Percentiles rank a stretch among this genome's conserved stretches.
phyloP scores from a whole-genome alignment of 2,797 vertebrate genomes.

The Paramormyrops hopkinsi region DNA sequence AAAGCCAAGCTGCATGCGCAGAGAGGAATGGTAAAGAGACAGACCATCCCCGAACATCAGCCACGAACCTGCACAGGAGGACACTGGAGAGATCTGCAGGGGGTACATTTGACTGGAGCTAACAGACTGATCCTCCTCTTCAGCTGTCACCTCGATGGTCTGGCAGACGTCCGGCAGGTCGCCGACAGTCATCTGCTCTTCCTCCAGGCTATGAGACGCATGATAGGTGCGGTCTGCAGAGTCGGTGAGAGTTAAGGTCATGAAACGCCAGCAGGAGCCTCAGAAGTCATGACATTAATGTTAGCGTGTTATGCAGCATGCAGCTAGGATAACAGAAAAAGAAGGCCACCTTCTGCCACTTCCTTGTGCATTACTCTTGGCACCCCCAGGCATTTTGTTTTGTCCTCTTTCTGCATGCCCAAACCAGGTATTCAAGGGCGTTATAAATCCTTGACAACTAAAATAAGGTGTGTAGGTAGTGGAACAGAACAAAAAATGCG shows the following conservation, averaged over 20 bases:
- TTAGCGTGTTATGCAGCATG: background rate
- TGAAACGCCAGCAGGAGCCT: background rate
- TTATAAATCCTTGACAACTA: background rate
- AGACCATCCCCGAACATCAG: background rate
- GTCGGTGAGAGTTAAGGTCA: constrained; percentile 24
- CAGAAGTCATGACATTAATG: background rate
- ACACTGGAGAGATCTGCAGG: constrained; percentile 92
- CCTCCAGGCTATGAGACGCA: constrained; percentile 59
- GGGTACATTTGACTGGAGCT: constrained; percentile 88
- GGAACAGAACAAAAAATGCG: background rate
- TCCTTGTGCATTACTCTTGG: background rate
- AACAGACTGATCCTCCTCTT: constrained; percentile 87
- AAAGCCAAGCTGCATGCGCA: background rate
- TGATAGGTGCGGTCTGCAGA: constrained; percentile 57
- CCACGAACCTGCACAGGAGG: constrained; percentile 80
- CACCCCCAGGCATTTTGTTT: background rate
- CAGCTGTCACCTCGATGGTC: constrained; percentile 93
- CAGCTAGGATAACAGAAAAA: background rate
- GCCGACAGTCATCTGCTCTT: constrained; percentile 79
- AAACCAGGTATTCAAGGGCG: constrained; percentile 3
- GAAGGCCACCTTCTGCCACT: background rate
- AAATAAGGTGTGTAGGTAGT: background rate
- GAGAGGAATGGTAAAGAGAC: background rate
- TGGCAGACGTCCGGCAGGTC: constrained; percentile 93
- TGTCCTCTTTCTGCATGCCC: background rate